Evolutionary conservation across 1,140 invertebrate species (phyloP).

Genomic region (Orussus abietinus): DNA sequence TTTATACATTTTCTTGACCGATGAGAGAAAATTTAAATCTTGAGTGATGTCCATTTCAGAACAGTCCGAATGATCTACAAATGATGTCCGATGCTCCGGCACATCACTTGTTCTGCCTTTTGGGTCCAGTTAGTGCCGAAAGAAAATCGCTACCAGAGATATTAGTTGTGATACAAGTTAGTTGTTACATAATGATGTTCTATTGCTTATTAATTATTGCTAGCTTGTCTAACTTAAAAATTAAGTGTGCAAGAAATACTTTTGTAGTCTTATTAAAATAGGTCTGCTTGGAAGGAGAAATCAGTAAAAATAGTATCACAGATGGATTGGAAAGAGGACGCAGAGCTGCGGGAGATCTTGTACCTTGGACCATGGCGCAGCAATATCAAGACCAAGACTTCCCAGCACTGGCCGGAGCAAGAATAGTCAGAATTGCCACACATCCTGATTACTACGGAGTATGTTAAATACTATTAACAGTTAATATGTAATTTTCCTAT

Average conservation of each 20-base stretch:
- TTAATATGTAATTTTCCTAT: constrained; percentile 13
- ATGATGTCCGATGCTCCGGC: constrained; percentile 98
- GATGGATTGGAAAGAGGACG: constrained; percentile 80
- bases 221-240: no score
- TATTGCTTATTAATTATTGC: constrained; percentile 6
- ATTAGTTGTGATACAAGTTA: constrained; percentile 82
- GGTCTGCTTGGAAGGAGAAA: constrained; percentile 92
- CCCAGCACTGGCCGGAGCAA: constrained; percentile 81
- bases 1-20: constrained; percentile 10
- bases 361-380: constrained; percentile 97
- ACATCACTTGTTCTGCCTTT: constrained; percentile 93
- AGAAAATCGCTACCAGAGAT: constrained; percentile 82
- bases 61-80: constrained; percentile 98
- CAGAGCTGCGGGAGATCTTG: constrained; percentile 91
- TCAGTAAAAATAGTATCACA: constrained; percentile 76
- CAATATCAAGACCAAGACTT: constrained; percentile 95
- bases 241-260: no score
- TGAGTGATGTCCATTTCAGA: constrained; percentile 57
- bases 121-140: constrained; percentile 77
- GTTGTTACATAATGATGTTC: constrained; percentile 13
- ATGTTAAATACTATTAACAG: constrained; percentile 27
- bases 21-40: constrained; percentile 5
- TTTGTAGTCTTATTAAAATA: constrained; percentile 29
- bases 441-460: constrained; percentile 96
- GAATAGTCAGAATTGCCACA: constrained; percentile 94